phyloP scores from a whole-genome alignment of 2,113 vertebrate species.

The Nibea albiflora region DNA sequence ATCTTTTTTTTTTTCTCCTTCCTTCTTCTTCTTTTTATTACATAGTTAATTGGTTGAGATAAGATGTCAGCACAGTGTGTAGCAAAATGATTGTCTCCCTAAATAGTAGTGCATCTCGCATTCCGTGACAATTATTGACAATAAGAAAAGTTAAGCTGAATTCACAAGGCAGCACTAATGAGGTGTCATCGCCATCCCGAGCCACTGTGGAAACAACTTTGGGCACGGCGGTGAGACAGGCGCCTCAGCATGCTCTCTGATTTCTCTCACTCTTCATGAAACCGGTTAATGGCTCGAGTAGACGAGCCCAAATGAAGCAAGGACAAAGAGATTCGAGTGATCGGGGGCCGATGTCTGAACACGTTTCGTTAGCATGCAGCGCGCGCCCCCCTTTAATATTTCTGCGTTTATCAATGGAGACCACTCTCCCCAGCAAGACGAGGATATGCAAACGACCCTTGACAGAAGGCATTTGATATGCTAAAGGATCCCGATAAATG shows the following conservation, averaged over 20 bases:
- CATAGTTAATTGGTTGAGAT: slow-evolving; percentile 49
- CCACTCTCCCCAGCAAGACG: slow-evolving; percentile 63
- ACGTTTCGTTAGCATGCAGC: slow-evolving; percentile 41
- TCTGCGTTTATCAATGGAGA: slow-evolving; percentile 49
- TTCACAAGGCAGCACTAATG: slow-evolving; percentile 60
- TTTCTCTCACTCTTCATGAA: slow-evolving; percentile 35
- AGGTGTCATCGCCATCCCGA: slow-evolving; percentile 51
- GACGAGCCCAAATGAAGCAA: slow-evolving; percentile 9
- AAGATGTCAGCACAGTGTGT: slow-evolving; percentile 14
- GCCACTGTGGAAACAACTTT: slow-evolving; percentile 37
- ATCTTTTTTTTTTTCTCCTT: not conserved
- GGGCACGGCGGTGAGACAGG: slow-evolving; percentile 21
- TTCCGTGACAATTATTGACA: slow-evolving; percentile 41
- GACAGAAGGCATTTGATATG: slow-evolving; percentile 78
- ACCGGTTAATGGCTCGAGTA: slow-evolving; percentile 32
- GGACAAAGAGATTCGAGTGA: slow-evolving; percentile 7
- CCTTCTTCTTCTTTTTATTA: slow-evolving; percentile 7
- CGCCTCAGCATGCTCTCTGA: slow-evolving; percentile 5
- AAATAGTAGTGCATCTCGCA: slow-evolving; percentile 30
- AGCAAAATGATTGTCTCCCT: slow-evolving; percentile 41
- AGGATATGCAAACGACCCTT: slow-evolving; percentile 73
- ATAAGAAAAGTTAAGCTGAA: slow-evolving; percentile 39
- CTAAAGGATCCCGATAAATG: slow-evolving; percentile 75
- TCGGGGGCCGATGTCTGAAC: not conserved
- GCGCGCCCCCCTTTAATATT: slow-evolving; percentile 38